These are phyloP conservation scores for Machaerirhynchus nigripectus DNA, from an alignment of 2,113 vertebrate species.

Conservation along the genomic window DNA sequence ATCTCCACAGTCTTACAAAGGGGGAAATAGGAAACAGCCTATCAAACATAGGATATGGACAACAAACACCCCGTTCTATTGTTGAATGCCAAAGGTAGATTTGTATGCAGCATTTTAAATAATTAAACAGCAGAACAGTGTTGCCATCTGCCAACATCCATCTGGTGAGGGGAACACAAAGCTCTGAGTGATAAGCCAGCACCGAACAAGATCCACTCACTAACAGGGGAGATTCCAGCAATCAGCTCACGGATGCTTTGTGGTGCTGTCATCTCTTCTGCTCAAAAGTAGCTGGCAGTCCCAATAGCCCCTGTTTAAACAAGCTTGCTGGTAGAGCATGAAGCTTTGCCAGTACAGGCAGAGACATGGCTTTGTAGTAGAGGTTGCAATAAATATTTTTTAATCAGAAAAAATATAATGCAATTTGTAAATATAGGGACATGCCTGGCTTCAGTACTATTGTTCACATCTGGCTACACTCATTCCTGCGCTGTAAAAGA, in stretches of 20 bases:
- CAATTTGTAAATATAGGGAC: not conserved
- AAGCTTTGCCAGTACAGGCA: not conserved
- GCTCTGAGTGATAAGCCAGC: not conserved
- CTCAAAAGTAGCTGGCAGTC: not conserved
- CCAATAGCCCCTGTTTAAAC: not conserved
- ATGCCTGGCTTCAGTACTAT: not conserved
- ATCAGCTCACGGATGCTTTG: not conserved
- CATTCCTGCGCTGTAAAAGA: not conserved
- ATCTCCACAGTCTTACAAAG: not conserved
- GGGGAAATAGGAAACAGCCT: not conserved
- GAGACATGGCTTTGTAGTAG: not conserved
- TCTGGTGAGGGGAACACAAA: slow-evolving; percentile 42
- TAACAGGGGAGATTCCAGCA: not conserved
- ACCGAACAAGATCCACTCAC: not conserved
- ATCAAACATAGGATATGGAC: not conserved
- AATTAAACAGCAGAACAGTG: slow-evolving; percentile 41
- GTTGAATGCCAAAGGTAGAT: slow-evolving; percentile 24
- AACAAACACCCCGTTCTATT: not conserved
- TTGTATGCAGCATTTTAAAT: slow-evolving; percentile 31
- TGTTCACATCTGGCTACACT: not conserved
- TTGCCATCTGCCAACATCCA: slow-evolving; percentile 48
- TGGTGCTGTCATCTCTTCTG: not conserved
- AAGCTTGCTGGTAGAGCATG: not conserved
- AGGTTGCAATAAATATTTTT: not conserved
- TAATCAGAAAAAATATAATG: not conserved